Percentiles rank a stretch among this genome's conserved stretches.
These are phyloP conservation scores for Aspiorhynchus laticeps DNA, from an alignment of 2,113 vertebrate species.

Conservation along the genomic window DNA sequence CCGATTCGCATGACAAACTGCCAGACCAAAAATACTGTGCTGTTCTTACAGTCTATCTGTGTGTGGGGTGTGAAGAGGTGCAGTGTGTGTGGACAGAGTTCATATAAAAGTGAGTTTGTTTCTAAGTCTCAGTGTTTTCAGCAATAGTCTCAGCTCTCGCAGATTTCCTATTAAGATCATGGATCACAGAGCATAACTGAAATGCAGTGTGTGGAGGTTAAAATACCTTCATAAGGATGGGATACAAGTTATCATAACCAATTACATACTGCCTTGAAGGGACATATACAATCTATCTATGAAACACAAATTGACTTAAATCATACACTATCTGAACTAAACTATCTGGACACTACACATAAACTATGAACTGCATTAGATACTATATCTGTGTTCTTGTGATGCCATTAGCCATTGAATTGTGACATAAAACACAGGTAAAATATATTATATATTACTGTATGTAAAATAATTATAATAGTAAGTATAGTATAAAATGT, in stretches of 20 bases:
- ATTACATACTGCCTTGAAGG: no score
- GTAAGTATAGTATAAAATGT: no score
- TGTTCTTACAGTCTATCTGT: slow-evolving; percentile 62
- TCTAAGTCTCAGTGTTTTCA: slow-evolving; percentile 39
- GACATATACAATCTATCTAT: no score
- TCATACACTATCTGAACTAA: no score
- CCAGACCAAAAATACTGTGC: slow-evolving; percentile 62
- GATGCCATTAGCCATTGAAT: no score
- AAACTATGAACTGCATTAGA: no score
- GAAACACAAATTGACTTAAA: no score
- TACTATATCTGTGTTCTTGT: no score
- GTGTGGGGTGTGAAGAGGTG: slow-evolving; percentile 52
- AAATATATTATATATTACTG: no score
- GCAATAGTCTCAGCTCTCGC: not conserved
- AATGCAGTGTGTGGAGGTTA: not conserved
- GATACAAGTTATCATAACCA: not conserved
- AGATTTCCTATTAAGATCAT: not conserved
- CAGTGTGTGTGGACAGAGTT: slow-evolving; percentile 50
- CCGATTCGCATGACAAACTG: slow-evolving; percentile 41
- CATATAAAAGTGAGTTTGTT: slow-evolving; percentile 20
- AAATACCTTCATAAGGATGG: not conserved
- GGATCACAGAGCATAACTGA: not conserved
- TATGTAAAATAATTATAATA: no score
- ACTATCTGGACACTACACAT: no score
- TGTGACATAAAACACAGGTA: no score